These are phyloP conservation scores for Syngnathus scovelli DNA, from an alignment of 2,113 vertebrate species.

Conservation along the genomic window DNA sequence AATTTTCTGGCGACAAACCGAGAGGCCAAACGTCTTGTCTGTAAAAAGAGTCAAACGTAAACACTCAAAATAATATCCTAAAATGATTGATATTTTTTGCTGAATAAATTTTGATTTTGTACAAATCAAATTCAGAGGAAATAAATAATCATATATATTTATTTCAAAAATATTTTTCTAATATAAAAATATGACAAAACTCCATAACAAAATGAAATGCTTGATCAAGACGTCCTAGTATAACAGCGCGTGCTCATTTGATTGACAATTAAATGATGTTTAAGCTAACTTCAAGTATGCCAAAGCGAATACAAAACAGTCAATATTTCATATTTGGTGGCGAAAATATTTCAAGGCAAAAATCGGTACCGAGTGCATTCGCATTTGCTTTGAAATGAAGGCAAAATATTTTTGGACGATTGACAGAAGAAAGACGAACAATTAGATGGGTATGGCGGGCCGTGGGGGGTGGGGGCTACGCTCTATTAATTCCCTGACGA, in stretches of 20 bases:
- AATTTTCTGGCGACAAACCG: constrained; percentile 69
- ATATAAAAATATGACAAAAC: background rate
- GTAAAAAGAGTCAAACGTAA: background rate
- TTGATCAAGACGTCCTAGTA: background rate
- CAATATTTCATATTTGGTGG: background rate
- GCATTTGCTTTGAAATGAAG: background rate
- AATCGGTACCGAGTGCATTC: background rate
- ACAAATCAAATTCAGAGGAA: background rate
- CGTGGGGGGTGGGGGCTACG: constrained; percentile 50
- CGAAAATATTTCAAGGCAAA: background rate
- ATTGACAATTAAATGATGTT: background rate
- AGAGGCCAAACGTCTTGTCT: too few species aligned
- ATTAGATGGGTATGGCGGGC: background rate
- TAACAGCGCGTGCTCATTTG: background rate
- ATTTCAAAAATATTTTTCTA: background rate
- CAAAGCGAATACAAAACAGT: constrained; percentile 1
- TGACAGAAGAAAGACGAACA: background rate
- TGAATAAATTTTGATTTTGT: too few species aligned
- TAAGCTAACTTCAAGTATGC: background rate
- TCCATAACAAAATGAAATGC: background rate
- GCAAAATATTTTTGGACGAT: background rate
- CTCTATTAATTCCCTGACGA: constrained; percentile 89
- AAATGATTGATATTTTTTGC: background rate
- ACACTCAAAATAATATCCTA: background rate
- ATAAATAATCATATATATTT: background rate